Base-by-base conservation (phyloP, 2,888 invertebrate genomes). In the Andrena praecox region DNA sequence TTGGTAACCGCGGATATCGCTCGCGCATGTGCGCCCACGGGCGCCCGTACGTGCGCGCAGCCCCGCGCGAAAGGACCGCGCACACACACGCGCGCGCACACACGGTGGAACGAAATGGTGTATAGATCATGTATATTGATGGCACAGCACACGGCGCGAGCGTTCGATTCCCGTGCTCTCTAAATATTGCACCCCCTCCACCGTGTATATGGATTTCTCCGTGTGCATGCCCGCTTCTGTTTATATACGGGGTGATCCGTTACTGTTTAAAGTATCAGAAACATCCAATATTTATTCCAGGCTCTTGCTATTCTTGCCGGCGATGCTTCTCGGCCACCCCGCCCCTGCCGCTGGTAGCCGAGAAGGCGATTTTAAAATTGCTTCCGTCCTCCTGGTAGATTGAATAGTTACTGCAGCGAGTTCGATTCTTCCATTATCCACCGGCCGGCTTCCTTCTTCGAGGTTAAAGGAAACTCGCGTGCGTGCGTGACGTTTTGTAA, bases 111-210 rank as follows among this genome's bases (percentile, higher is more conserved):
- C 87, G 87, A 90, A 89, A 89, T 81, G 89, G 86, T 90, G 89
- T 90, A 90, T 91, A 91, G 90, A 91, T 91, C 91, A 90, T 91
- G 88, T 91, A 90, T 91, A 91, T 91, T 91, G 91, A 91, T 91
- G 90, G 89, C 89, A 85, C 80, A 80, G 88, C 89, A 87, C 80
- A 85, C 88, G 87, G 88, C 84, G 89, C 83, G 87, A 88, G 88
- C 87, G 86, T 91, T 92, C 91, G 91, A 92, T 92, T 92, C 90
- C 89, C 85, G 87, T 86, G 89, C 88, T 88, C 88, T 91, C 89
- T 90, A 91, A 91, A 92, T 91, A 91, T 92, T 92, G 90, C 89
- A 86, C 79, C 86, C 89, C 85, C 76, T 48, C 64, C 76, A 1
- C 29, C 5, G 70, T 84, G 79, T 87, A 84, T 85, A 87, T 87